These are phyloP conservation scores for Montipora cactus DNA, from an alignment of 64 coral and sea anemone species.

Conservation along the genomic window DNA sequence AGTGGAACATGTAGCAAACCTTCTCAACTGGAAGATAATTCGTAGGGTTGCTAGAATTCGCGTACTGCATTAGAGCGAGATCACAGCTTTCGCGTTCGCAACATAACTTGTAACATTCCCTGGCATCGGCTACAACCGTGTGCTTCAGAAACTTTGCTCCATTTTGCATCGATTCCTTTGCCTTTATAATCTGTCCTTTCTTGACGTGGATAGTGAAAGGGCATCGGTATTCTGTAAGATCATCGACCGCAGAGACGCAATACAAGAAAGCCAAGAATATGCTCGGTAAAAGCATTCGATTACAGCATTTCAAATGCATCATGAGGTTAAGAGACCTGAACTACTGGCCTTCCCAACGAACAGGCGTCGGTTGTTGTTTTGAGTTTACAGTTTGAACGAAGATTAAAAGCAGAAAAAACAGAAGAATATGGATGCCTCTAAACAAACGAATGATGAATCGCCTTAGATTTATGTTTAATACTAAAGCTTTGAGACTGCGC, in stretches of 20 bases:
- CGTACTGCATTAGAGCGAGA: slow-evolving; percentile 61
- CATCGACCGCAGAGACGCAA: slow-evolving; percentile 14
- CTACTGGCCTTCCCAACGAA: not conserved
- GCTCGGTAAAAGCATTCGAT: slow-evolving; percentile 3
- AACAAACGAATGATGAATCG: not conserved
- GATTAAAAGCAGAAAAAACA: not conserved
- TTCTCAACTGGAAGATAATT: slow-evolving; percentile 5
- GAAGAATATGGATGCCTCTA: not conserved
- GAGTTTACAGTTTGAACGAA: not conserved
- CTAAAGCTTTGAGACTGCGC: not conserved
- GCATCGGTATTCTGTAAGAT: slow-evolving; percentile 5
- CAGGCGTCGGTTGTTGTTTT: not conserved
- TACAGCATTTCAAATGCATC: slow-evolving; percentile 23
- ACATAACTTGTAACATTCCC: slow-evolving; percentile 69
- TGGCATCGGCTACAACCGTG: not conserved
- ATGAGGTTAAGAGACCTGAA: not conserved
- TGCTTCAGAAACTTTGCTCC: slow-evolving; percentile 46
- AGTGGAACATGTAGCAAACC: slow-evolving; percentile 68
- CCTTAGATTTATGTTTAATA: not conserved
- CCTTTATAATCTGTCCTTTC: slow-evolving; percentile 60
- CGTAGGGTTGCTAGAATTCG: slow-evolving; percentile 1
- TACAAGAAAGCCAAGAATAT: slow-evolving; percentile 64
- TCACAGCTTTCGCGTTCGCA: slow-evolving; percentile 43
- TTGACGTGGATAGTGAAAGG: slow-evolving; percentile 55
- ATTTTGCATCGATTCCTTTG: slow-evolving; percentile 45